These are phyloP conservation scores for Ciconia nigra DNA, from an alignment of 2,797 vertebrate genomes.

Conservation along the genomic window DNA sequence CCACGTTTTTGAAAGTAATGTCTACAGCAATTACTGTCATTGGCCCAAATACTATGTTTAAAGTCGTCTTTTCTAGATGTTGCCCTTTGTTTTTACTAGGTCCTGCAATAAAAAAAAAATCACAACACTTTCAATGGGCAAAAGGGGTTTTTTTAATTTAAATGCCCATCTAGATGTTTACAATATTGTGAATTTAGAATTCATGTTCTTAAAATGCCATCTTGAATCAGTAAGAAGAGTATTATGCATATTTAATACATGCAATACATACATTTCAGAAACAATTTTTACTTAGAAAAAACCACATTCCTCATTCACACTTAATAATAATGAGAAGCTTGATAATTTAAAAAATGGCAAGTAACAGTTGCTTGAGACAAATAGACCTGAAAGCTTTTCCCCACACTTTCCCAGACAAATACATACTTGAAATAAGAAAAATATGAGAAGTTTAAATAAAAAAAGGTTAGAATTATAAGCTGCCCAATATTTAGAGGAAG, in stretches of 20 bases:
- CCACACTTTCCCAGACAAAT: not conserved
- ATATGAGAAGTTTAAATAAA: not conserved
- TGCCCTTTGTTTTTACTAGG: not conserved
- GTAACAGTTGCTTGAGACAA: not conserved
- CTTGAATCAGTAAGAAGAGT: not conserved
- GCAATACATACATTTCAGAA: not conserved
- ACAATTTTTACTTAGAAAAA: not conserved
- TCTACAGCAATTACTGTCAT: not conserved
- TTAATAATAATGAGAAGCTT: not conserved
- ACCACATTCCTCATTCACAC: not conserved
- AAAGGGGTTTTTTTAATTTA: not conserved
- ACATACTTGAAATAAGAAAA: not conserved
- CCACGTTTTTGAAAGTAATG: not conserved
- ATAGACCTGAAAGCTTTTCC: not conserved
- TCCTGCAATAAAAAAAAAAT: not conserved
- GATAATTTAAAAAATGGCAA: not conserved
- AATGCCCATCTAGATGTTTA: not conserved
- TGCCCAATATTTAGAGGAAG: not conserved
- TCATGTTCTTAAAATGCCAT: not conserved
- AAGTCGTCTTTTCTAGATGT: not conserved
- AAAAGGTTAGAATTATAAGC: not conserved
- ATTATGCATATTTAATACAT: not conserved
- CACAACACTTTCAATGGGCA: not conserved
- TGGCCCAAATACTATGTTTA: not conserved
- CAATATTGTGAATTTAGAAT: not conserved